Percentiles rank a stretch among this genome's conserved stretches.
Conservation (phyloP, 2,797 vertebrate genomes). For the Octomys mimax region DNA sequence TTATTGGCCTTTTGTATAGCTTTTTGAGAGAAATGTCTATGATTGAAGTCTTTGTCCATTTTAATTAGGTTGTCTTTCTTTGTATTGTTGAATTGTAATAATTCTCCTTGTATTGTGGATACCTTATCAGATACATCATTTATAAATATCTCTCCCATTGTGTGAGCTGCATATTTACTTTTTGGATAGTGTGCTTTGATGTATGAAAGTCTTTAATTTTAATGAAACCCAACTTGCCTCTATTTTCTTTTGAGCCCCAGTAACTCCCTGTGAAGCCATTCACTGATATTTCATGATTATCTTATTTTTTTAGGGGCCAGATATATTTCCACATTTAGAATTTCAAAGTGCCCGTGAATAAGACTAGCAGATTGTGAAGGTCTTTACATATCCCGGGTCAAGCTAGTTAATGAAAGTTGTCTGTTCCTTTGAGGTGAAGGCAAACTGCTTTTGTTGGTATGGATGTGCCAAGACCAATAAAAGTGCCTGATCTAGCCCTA, state of each 20-base stretch:
- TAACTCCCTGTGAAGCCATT: background rate
- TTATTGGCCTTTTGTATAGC: background rate
- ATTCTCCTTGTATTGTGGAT: background rate
- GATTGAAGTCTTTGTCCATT: background rate
- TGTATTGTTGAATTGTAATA: background rate
- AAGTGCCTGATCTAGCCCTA: background rate
- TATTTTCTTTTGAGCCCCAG: slow-evolving; percentile 12
- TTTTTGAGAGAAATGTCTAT: background rate
- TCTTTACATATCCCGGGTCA: background rate
- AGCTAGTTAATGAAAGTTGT: background rate
- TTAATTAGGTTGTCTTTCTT: background rate
- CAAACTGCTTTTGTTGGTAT: background rate
- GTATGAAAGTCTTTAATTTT: background rate
- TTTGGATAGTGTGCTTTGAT: background rate
- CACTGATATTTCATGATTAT: background rate
- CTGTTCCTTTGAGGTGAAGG: background rate
- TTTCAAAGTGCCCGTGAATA: background rate
- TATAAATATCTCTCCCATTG: background rate
- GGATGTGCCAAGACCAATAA: background rate
- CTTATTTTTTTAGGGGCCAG: background rate
- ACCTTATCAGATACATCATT: background rate
- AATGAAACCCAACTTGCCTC: background rate
- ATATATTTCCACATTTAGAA: background rate
- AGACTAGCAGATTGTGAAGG: background rate
- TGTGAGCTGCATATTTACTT: background rate